Evolutionary conservation across 2,888 invertebrate genomes (phyloP).

Genomic region (Eumacrocentrus americanus): DNA sequence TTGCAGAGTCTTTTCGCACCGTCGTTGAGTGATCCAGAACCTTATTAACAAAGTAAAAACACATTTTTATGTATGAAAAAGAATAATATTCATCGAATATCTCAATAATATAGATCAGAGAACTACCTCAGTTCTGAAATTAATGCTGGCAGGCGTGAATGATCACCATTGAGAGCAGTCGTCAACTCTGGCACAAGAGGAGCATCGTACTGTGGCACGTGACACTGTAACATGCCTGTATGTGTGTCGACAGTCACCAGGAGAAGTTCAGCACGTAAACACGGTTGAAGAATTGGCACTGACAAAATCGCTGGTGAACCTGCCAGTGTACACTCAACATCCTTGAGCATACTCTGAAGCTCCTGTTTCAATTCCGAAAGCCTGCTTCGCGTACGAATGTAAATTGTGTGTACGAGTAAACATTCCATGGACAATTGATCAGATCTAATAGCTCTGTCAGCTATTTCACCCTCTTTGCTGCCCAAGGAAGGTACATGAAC

Average conservation of each 20-base stretch:
- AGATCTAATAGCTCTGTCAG: slow-evolving; percentile 80
- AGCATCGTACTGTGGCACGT: slow-evolving; percentile 87
- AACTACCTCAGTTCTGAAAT: slow-evolving; percentile 71
- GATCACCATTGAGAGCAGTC: slow-evolving; percentile 77
- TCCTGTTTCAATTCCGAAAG: slow-evolving; percentile 82
- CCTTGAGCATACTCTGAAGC: slow-evolving; percentile 73
- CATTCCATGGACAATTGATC: slow-evolving; percentile 96
- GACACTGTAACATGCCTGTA: slow-evolving; percentile 88
- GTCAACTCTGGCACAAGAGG: slow-evolving; percentile 84
- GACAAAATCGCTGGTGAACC: slow-evolving; percentile 94
- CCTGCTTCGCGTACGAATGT: slow-evolving; percentile 86
- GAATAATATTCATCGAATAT: neutral
- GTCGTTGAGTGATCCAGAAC: slow-evolving; percentile 88
- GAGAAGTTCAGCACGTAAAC: slow-evolving; percentile 89
- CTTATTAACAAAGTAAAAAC: slow-evolving; percentile 64
- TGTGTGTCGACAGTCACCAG: slow-evolving; percentile 93
- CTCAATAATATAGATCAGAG: slow-evolving; percentile 9
- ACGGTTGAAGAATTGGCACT: slow-evolving; percentile 87
- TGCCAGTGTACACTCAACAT: slow-evolving; percentile 78
- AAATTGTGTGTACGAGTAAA: slow-evolving; percentile 91
- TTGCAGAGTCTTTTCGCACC: slow-evolving; percentile 94
- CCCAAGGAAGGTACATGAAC: slow-evolving; percentile 73
- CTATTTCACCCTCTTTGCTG: slow-evolving; percentile 73
- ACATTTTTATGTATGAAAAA: slow-evolving; percentile 12
- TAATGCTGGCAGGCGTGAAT: slow-evolving; percentile 69